A percentile compares a stretch with the other conserved stretches of the same genome.
phyloP scores from a whole-genome alignment of 2,888 invertebrate genomes.

The Drosophila kambysellisi region DNA sequence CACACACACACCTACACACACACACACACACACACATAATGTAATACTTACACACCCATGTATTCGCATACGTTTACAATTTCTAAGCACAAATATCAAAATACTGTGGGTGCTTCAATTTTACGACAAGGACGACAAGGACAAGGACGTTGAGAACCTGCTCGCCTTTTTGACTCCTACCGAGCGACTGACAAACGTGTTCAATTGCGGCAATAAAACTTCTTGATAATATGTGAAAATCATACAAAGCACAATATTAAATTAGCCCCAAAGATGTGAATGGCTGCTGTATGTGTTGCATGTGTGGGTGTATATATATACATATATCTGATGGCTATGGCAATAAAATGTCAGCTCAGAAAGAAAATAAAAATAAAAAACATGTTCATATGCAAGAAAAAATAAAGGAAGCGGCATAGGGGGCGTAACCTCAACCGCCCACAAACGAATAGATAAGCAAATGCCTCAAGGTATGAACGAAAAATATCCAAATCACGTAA shows the following conservation, averaged over 20 bases:
- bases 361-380: constrained; percentile 23
- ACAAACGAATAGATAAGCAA: constrained; percentile 30
- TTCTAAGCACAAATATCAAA: constrained; percentile 74
- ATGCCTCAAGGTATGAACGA: constrained; percentile 33
- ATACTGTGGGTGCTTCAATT: constrained; percentile 74
- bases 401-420: neutral
- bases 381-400: constrained; percentile 16
- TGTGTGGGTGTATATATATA: neutral
- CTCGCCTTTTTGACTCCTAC: constrained; percentile 24
- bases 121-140: constrained; percentile 62
- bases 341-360: constrained; percentile 64
- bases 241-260: constrained; percentile 81
- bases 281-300: constrained; percentile 5
- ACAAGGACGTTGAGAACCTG: constrained; percentile 42
- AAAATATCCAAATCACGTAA: constrained; percentile 39
- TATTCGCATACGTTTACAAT: constrained; percentile 67
- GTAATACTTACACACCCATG: constrained; percentile 4
- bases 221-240: constrained; percentile 80
- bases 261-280: constrained; percentile 68
- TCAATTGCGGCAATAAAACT: constrained; percentile 80
- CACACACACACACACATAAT: constrained; percentile 5
- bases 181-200: constrained; percentile 67
- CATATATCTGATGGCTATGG: constrained; percentile 10
- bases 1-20: constrained; percentile 14
- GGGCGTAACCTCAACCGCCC: constrained; percentile 25